Evolutionary conservation across 2,113 vertebrate genomes (phyloP).

Genomic region (Erythrolamprus reginae): DNA sequence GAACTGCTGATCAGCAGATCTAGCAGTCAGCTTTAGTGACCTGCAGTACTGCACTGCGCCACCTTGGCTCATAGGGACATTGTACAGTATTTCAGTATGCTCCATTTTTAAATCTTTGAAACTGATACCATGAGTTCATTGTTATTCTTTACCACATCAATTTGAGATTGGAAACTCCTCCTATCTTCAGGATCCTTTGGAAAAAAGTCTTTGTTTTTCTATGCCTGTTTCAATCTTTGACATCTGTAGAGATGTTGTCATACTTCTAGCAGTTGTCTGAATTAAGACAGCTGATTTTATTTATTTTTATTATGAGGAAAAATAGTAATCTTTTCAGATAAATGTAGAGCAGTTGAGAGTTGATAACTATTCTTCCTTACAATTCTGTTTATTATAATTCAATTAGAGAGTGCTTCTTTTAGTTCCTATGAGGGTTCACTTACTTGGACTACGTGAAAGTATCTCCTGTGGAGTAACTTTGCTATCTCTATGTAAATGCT

Average conservation of each 20-base stretch:
- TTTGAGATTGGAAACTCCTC: background rate
- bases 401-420: background rate
- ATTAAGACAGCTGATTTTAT: background rate
- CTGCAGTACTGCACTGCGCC: too few species aligned
- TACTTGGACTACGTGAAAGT: background rate
- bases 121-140: background rate
- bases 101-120: background rate
- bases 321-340: background rate
- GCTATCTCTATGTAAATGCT: background rate
- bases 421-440: background rate
- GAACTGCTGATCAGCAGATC: too few species aligned
- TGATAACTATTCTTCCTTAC: background rate
- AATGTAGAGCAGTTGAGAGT: background rate
- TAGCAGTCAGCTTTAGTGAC: too few species aligned
- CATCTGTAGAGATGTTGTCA: background rate
- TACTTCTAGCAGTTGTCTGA: background rate
- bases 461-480: background rate
- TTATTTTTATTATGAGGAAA: background rate
- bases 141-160: background rate
- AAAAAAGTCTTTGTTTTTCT: background rate
- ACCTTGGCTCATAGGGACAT: too few species aligned
- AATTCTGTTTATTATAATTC: too few species aligned
- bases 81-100: background rate
- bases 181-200: background rate
- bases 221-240: background rate